These are phyloP conservation scores for Pemphigus obesinymphae DNA, from an alignment of 1,140 invertebrate species.

Conservation along the genomic window DNA sequence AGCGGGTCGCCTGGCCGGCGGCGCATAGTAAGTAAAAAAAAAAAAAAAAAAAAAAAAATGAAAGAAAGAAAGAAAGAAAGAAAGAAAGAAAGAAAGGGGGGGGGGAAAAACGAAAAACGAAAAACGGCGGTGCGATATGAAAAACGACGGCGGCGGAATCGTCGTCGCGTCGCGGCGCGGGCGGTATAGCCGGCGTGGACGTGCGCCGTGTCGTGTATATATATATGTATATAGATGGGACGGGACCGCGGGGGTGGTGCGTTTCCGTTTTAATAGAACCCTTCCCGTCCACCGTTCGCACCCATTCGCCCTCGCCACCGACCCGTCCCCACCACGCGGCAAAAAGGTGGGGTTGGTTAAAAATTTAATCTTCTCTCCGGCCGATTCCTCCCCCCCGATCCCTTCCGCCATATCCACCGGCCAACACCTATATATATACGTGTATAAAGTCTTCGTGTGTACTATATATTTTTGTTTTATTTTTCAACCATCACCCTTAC, in stretches of 20 bases:
- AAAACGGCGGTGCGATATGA: constrained; percentile 35
- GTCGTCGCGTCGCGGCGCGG: not conserved
- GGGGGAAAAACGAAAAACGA: constrained; percentile 34
- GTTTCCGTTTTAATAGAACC: constrained; percentile 36
- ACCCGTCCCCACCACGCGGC: not conserved
- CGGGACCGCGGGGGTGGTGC: not conserved
- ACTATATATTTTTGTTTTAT: too few species aligned
- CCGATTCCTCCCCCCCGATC: constrained; percentile 2
- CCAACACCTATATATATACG: too few species aligned
- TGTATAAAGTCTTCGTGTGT: too few species aligned
- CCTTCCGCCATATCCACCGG: not conserved
- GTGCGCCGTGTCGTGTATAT: not conserved
- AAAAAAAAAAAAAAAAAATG: too few species aligned
- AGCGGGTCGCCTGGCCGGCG: too few species aligned
- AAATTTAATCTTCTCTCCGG: constrained; percentile 41
- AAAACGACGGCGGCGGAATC: constrained; percentile 24
- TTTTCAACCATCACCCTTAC: not conserved
- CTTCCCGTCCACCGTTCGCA: not conserved
- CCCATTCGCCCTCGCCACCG: not conserved
- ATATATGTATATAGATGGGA: too few species aligned
- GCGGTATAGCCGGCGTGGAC: not conserved
- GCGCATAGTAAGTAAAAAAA: too few species aligned
- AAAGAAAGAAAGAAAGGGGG: too few species aligned
- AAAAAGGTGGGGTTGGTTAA: constrained; percentile 41
- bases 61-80: too few species aligned